Conservation (phyloP, 2,113 vertebrate genomes). For the Junco hyemalis region DNA sequence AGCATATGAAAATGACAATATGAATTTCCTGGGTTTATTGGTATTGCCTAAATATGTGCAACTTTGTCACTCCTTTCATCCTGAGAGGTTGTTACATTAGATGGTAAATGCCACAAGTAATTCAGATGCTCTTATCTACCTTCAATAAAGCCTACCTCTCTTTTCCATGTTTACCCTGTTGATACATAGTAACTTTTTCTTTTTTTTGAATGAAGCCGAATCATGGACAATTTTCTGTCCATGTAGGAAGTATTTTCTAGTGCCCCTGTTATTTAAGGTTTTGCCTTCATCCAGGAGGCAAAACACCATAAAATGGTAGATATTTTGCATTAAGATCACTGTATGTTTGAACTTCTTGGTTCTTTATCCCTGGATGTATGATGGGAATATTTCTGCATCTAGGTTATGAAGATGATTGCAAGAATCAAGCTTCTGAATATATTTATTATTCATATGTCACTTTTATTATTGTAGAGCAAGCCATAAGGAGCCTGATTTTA, state of each 20-base stretch:
- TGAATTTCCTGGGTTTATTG: background rate
- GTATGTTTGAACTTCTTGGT: background rate
- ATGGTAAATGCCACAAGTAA: background rate
- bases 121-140: background rate
- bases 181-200: background rate
- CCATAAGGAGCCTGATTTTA: background rate
- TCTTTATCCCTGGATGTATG: background rate
- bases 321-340: background rate
- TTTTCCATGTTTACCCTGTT: background rate
- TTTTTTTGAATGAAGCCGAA: background rate
- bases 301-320: background rate
- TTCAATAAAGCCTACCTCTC: background rate
- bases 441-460: background rate
- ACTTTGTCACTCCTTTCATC: background rate
- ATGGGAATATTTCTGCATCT: background rate
- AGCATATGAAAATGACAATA: background rate
- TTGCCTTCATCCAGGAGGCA: background rate
- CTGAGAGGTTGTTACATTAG: background rate
- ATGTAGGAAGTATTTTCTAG: background rate
- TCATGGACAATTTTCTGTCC: background rate
- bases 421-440: background rate
- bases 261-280: background rate
- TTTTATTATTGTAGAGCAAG: background rate
- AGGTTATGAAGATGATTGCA: background rate
- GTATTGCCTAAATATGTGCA: background rate